These are phyloP conservation scores for Acanthurus lineatus DNA, from an alignment of 2,797 vertebrate species.

Conservation along the genomic window DNA sequence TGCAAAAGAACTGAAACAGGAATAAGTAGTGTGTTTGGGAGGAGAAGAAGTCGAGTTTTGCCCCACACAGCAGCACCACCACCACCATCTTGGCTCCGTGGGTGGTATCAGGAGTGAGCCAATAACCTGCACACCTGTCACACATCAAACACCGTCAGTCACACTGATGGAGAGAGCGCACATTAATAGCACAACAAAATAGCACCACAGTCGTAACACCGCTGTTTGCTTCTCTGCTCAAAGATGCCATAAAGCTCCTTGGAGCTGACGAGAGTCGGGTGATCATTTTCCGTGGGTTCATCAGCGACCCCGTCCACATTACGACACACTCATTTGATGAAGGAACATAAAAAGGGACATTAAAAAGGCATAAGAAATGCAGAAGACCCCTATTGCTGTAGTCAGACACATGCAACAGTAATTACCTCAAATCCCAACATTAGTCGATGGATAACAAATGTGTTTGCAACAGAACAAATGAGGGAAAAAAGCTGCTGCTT, in stretches of 20 bases:
- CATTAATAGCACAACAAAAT: constrained; percentile 5
- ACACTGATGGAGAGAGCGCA: constrained; percentile 7
- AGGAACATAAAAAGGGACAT: not conserved
- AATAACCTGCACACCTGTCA: constrained; percentile 14
- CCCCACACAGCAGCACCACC: not conserved
- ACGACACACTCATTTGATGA: not conserved
- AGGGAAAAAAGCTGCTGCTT: constrained; percentile 10
- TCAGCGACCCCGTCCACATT: not conserved
- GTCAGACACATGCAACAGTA: constrained; percentile 5
- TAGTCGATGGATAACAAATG: constrained; percentile 27
- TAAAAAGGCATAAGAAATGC: constrained; percentile 1
- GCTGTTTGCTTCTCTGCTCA: not conserved
- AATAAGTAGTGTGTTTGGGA: not conserved
- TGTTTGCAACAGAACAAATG: constrained; percentile 22
- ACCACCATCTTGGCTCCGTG: not conserved
- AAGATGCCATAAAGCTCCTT: not conserved
- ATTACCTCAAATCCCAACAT: constrained; percentile 13
- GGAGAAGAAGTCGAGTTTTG: not conserved
- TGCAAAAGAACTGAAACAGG: not conserved
- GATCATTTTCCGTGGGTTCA: not conserved
- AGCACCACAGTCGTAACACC: not conserved
- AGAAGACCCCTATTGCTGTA: not conserved
- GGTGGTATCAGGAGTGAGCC: constrained; percentile 10
- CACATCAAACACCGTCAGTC: not conserved
- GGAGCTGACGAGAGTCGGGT: not conserved